Evolutionary conservation across 2,888 invertebrate species (phyloP), one percentile per base, ranked within the genome.

Genomic region (Drosophila peninsularis): DNA sequence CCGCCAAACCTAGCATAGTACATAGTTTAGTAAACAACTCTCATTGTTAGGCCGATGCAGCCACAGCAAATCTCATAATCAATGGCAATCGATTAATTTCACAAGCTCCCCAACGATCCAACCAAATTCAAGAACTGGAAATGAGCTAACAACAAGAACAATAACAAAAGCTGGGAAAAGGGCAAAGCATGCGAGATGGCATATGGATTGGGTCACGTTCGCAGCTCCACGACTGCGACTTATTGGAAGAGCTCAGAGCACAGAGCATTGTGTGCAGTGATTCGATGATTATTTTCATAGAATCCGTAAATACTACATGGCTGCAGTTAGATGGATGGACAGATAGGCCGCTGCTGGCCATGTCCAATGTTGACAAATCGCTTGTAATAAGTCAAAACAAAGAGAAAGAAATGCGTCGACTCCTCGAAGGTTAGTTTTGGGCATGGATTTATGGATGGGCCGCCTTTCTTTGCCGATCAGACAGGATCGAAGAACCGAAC

Each of bases 351-450:
- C 39, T 19, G 63, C 44, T 58, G 71, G 78, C 86, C 91, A 91
- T 91, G 91, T 88, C 91, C 91, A 90, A 91, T 91, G 90, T 89
- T 89, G 91, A 91, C 91, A 91, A 91, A 91, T 91, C 90, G 89
- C 80, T 73, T 78, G 88, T 74, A 90, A 90, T 90, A 90, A 90
- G 84, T 90, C 90, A 90, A 82, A 85, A 80, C n/a, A 47, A 75
- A 44, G 9, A 63, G 39, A 50, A 63, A 42, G 32, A 47, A 27
- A 82, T 58, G 50, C 80, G 64, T 19, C 36, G 54, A 42, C 72
- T 57, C 45, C 56, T 44, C 52, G 44, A 63, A 32, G 42, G 47
- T 30, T 32, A 17, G 19, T 11, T 30, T 47, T 34, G 27, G 61
- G 34, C 54, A 24, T 47, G 55, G 56, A 55, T 53, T 49, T 67